Percentiles rank a stretch among this genome's conserved stretches.
phyloP scores from a whole-genome alignment of 2,113 vertebrate genomes.

The Pampusana beccarii region DNA sequence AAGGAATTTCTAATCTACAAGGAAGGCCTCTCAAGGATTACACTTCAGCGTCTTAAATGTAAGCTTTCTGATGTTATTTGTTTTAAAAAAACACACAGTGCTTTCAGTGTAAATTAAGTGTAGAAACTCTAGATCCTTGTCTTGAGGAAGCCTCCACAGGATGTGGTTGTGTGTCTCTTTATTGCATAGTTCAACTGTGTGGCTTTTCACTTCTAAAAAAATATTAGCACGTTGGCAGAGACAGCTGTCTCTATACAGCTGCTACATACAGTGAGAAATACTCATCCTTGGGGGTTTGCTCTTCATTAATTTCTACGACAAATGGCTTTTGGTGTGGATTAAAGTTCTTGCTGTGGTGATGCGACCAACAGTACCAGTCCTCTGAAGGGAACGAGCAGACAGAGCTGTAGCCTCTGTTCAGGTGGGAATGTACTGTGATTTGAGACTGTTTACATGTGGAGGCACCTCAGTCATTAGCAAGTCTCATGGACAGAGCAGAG shows the following conservation, averaged over 20 bases:
- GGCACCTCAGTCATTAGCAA: background rate
- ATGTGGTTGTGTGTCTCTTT: background rate
- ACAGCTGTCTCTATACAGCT: background rate
- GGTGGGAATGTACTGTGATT: background rate
- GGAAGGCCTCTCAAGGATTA: background rate
- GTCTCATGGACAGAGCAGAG: background rate
- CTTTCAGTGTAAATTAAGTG: background rate
- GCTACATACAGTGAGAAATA: background rate
- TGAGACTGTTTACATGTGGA: background rate
- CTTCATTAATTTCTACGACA: background rate
- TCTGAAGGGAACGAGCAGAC: conserved; percentile 58
- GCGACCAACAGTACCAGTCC: conserved; percentile 40
- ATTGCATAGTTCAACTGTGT: background rate
- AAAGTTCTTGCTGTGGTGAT: conserved; percentile 33
- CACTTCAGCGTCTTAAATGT: background rate
- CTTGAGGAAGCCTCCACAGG: background rate
- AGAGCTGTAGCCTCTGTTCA: background rate
- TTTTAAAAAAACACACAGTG: background rate
- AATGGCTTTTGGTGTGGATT: conserved; percentile 72
- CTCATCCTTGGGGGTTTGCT: background rate
- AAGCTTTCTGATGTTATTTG: background rate
- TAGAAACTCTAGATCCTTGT: background rate
- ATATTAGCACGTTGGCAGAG: background rate
- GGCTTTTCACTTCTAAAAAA: background rate
- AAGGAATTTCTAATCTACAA: background rate